Conservation (phyloP, 2,888 invertebrate genomes). For the Tuta absoluta region DNA sequence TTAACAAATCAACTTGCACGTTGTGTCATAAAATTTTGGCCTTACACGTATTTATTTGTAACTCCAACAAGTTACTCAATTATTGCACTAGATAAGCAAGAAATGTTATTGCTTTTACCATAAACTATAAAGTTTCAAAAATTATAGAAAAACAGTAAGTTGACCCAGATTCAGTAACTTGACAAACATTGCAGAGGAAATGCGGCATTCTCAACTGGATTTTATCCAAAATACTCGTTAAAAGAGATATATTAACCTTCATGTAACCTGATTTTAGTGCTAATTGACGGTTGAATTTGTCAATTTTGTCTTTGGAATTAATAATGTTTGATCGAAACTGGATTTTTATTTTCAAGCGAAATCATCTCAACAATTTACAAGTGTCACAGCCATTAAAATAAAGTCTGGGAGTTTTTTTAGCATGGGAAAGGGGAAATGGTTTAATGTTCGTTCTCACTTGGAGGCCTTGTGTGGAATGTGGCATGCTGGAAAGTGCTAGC, state of each 20-base stretch:
- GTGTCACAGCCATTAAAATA: slow-evolving; percentile 11
- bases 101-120: slow-evolving; percentile 16
- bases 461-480: slow-evolving; percentile 19
- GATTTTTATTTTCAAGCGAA: not conserved
- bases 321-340: slow-evolving; percentile 16
- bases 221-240: slow-evolving; percentile 25
- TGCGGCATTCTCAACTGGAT: slow-evolving; percentile 24
- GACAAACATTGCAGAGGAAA: slow-evolving; percentile 22
- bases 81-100: slow-evolving; percentile 6
- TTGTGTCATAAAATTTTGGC: slow-evolving; percentile 2
- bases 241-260: slow-evolving; percentile 26
- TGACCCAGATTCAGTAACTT: slow-evolving; percentile 20
- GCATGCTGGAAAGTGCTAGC: slow-evolving; percentile 8
- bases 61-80: slow-evolving; percentile 13
- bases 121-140: slow-evolving; percentile 5
- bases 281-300: slow-evolving; percentile 19
- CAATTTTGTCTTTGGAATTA: slow-evolving; percentile 23
- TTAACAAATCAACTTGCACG: not conserved
- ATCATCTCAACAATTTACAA: slow-evolving; percentile 8
- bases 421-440: slow-evolving; percentile 22
- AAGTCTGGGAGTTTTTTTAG: not conserved
- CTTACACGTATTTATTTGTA: slow-evolving; percentile 13
- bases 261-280: slow-evolving; percentile 28
- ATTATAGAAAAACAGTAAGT: slow-evolving; percentile 17
- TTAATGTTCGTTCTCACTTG: slow-evolving; percentile 1